These are phyloP conservation scores for Drosophila ohnishii DNA, from an alignment of 1,140 invertebrate species.

Conservation along the genomic window DNA sequence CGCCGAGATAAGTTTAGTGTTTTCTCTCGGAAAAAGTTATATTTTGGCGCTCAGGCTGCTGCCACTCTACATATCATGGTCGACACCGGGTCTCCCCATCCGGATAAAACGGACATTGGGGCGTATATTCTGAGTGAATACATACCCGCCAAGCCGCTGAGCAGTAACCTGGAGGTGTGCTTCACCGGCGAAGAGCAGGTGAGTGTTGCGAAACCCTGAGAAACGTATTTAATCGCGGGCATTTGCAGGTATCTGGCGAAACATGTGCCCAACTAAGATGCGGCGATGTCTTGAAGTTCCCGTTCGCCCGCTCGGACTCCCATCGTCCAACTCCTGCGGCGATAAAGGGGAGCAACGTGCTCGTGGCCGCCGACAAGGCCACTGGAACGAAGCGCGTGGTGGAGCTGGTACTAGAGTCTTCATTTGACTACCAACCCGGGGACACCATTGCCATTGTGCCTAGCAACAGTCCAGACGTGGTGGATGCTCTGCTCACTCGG, in stretches of 20 bases:
- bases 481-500: slow-evolving; percentile 45
- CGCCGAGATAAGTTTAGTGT: not conserved
- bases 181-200: slow-evolving; percentile 41
- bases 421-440: slow-evolving; percentile 54
- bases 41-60: slow-evolving; percentile 5
- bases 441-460: slow-evolving; percentile 75
- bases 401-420: slow-evolving; percentile 52
- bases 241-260: slow-evolving; percentile 11
- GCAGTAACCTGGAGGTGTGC: slow-evolving; percentile 51
- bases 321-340: slow-evolving; percentile 17
- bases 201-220: not conserved
- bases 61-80: slow-evolving; percentile 11
- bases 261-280: slow-evolving; percentile 56
- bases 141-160: slow-evolving; percentile 62
- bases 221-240: not conserved
- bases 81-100: not conserved
- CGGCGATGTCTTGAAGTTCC: slow-evolving; percentile 45
- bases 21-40: not conserved
- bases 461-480: slow-evolving; percentile 36
- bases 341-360: slow-evolving; percentile 34
- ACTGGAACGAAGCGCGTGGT: slow-evolving; percentile 61
- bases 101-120: slow-evolving; percentile 39
- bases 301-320: slow-evolving; percentile 44
- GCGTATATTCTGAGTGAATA: slow-evolving; percentile 58
- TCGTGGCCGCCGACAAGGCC: slow-evolving; percentile 42